Base-by-base conservation (phyloP, 2,888 invertebrate genomes). In the Mantis religiosa region DNA sequence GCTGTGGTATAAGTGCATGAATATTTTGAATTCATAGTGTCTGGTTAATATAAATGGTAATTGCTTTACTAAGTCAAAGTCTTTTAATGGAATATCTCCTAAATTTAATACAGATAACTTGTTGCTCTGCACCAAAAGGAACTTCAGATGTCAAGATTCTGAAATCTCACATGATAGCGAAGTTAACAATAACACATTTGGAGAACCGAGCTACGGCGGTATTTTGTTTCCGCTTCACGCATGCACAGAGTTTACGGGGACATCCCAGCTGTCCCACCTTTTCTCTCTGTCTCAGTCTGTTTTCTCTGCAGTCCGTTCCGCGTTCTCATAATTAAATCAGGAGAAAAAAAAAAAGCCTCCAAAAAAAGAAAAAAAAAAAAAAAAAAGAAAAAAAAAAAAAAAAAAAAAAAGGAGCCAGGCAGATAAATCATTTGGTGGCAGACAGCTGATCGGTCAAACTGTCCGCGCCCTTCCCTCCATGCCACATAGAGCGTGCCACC, bases 351-450 rank as follows among this genome's bases (percentile, higher is more conserved):
- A n/a, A n/a, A n/a, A n/a, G n/a, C n/a, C n/a, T n/a, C n/a, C n/a
- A n/a, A n/a, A n/a, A n/a, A n/a, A n/a, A n/a, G n/a, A n/a, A n/a
- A n/a, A n/a, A n/a, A n/a, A n/a, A n/a, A n/a, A n/a, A n/a, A n/a
- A n/a, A n/a, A n/a, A n/a, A n/a, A n/a, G n/a, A n/a, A n/a, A n/a
- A n/a, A n/a, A n/a, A n/a, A n/a, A n/a, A n/a, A n/a, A n/a, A n/a
- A n/a, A n/a, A n/a, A n/a, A n/a, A n/a, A n/a, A n/a, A 54, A 27
- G 85, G 87, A 87, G 87, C 27, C 82, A n/a, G 87, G 30, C 54
- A 87, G 87, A 87, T 87, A 87, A 87, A 87, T 87, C 87, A 87
- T 87, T 87, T 87, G 87, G 82, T 87, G 87, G 87, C 87, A 87
- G 87, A 87, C 87, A 87, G 87, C 87, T 87, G 87, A 87, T 87